Evolutionary conservation across 2,113 vertebrate species (phyloP), one percentile per base, ranked within the genome.

Genomic region (Muntiacus reevesi): DNA sequence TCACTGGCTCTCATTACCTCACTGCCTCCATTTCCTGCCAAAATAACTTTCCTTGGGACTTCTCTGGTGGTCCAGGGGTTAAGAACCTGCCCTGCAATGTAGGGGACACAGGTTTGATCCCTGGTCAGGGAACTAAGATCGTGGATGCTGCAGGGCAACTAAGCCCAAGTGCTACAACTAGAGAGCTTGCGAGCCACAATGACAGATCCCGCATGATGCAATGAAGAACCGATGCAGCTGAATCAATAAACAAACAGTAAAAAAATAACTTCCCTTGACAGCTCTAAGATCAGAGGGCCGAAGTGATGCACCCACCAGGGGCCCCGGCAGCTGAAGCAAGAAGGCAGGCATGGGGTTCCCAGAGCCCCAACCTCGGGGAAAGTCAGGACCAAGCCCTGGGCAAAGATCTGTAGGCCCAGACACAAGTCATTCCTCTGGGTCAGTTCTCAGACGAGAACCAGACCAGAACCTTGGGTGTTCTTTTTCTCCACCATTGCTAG

Each of bases 201-300:
- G 55, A 57, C 25, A 57, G 55, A 57, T 21, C 19, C 23, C 3
- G 6, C 67, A 40, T 12, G 67, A 74, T 25, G 21, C 5, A 74
- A 23, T 0, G 1, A 40, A 74, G 67, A 74, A 74, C 67, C 23
- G 36, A 74, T 19, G 23, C 36, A 74, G 67, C 67, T 17, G 30
- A 76, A 43, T 76, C 43, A 43, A 43, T 27, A 43, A 43, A 76
- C 7, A 76, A 76, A 76, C 2, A 14, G 36, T 14, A 43, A 43
- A 43, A 76, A 55, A 95, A 67, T 36, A 60, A 89, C 43, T 83
- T 92, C 62, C 50, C 43, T 86, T 64, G 43, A 52, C 45, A 85
- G 91, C 82, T 82, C 9, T 5, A 21, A 88, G 59, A 71, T 9
- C 71, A 55, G 83, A 84, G 47, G 27, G 45, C 30, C 15, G 5